These are phyloP conservation scores for Thera obeliscata DNA, from an alignment of 2,888 invertebrate genomes.

Conservation along the genomic window DNA sequence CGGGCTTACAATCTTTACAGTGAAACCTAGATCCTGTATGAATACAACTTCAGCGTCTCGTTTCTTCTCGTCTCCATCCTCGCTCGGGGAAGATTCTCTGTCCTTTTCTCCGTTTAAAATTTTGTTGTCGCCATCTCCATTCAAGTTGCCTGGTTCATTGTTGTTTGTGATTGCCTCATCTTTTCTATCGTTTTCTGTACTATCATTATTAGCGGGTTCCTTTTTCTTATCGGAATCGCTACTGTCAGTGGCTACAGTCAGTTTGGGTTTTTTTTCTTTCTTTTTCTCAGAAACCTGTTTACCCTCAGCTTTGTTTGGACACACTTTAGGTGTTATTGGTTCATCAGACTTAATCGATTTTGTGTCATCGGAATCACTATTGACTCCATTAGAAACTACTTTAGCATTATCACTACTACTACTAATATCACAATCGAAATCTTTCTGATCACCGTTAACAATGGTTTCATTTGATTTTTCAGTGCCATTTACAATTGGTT, in stretches of 20 bases:
- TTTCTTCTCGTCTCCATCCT: conserved; percentile 84
- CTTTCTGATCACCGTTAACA: conserved; percentile 73
- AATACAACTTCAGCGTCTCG: conserved; percentile 92
- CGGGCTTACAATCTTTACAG: conserved; percentile 96
- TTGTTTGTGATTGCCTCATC: conserved; percentile 52
- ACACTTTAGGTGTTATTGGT: conserved; percentile 52
- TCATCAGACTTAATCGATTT: conserved; percentile 75
- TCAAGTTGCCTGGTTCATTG: conserved; percentile 59
- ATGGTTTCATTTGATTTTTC: conserved; percentile 62
- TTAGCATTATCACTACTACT: conserved; percentile 80
- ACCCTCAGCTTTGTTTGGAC: conserved; percentile 58
- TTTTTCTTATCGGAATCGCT: conserved; percentile 66
- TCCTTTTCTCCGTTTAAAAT: conserved; percentile 74
- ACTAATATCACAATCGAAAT: conserved; percentile 83
- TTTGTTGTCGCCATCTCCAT: conserved; percentile 67
- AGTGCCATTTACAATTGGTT: conserved; percentile 75
- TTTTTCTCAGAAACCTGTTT: conserved; percentile 67
- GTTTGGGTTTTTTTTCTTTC: conserved; percentile 67
- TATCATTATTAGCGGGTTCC: conserved; percentile 55
- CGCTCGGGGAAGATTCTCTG: conserved; percentile 76
- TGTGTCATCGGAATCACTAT: conserved; percentile 71
- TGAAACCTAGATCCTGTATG: conserved; percentile 95
- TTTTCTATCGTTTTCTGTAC: conserved; percentile 56
- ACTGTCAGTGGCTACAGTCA: conserved; percentile 52
- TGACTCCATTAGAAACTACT: conserved; percentile 80